Evolutionary conservation across 2,888 invertebrate genomes (phyloP), one percentile per base, ranked within the genome.

Genomic region (Eupithecia dodoneata): DNA sequence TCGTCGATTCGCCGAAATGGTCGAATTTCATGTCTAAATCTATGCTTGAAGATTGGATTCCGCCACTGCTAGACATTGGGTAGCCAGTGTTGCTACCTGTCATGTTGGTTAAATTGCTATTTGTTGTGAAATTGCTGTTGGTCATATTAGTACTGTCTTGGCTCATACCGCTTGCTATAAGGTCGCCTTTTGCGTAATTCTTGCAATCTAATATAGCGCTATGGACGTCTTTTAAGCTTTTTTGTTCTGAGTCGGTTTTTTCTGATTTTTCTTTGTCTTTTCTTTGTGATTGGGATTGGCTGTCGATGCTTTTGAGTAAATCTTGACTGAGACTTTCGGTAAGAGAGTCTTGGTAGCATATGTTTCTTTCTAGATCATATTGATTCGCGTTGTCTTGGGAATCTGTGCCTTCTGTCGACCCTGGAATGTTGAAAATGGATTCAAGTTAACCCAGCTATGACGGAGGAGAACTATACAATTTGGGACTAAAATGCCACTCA

Each of bases 11-110:
- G 0, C 96, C 96, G 81, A 96, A 96, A 85, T 96, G 96, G 84
- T 96, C 96, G 80, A 96, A 96, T 83, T 96, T 96, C 87, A 96
- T 96, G 83, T 96, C 96, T 72, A 96, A 89, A 85, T 95, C 94
- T 69, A 93, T 90, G 76, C 95, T 95, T 0, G 93, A 91, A 0
- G 92, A 92, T 42, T 92, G 67, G 0, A 92, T 80, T 30, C 92
- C 95, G 0, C 90, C 94, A 44, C 94, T 95, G 71, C 91, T 94
- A 0, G 95, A 88, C 93, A 94, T 93, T 0, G 95, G 94, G 49
- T 95, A 95, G 0, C 92, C 94, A 0, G 95, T 93, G 0, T 93
- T 94, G 49, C 94, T 94, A 0, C 88, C 91, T 0, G 93, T 93
- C 92, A 94, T 94, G 42, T 94, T 94, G 0, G 93, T 94, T 91